phyloP scores from a whole-genome alignment of 2,888 invertebrate species.

The Ganaspis brasiliensis region DNA sequence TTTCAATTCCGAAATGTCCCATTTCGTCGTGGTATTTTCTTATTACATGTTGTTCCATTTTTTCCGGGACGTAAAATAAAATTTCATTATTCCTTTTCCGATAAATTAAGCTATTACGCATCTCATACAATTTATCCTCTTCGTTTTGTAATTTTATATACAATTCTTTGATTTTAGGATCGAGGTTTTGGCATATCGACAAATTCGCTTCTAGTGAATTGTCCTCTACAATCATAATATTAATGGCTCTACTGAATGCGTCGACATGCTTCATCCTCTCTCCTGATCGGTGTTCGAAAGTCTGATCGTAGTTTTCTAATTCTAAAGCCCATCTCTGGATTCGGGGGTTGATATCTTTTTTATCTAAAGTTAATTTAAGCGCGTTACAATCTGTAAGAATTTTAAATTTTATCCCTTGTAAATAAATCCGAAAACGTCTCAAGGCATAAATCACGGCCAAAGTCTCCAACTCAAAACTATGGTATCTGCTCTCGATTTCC shows the following conservation, averaged over 20 bases:
- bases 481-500: constrained; percentile 55
- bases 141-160: constrained; percentile 27
- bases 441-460: constrained; percentile 62
- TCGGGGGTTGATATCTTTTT: constrained; percentile 66
- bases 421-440: constrained; percentile 65
- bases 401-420: constrained; percentile 40
- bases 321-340: constrained; percentile 62
- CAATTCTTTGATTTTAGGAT: constrained; percentile 34
- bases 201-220: constrained; percentile 45
- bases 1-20: constrained; percentile 59
- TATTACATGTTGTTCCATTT: constrained; percentile 52
- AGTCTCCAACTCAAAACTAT: constrained; percentile 71
- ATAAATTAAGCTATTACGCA: constrained; percentile 48
- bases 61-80: constrained; percentile 45
- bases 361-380: constrained; percentile 32
- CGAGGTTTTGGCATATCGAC: constrained; percentile 27
- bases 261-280: constrained; percentile 64
- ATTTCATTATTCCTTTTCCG: constrained; percentile 36
- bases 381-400: constrained; percentile 44
- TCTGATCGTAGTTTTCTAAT: constrained; percentile 43
- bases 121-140: constrained; percentile 44
- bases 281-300: constrained; percentile 54
- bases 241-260: constrained; percentile 55
- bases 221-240: constrained; percentile 44
- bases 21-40: constrained; percentile 61